Evolutionary conservation across 2,888 invertebrate genomes (phyloP).

Genomic region (Nymphalis urticae): DNA sequence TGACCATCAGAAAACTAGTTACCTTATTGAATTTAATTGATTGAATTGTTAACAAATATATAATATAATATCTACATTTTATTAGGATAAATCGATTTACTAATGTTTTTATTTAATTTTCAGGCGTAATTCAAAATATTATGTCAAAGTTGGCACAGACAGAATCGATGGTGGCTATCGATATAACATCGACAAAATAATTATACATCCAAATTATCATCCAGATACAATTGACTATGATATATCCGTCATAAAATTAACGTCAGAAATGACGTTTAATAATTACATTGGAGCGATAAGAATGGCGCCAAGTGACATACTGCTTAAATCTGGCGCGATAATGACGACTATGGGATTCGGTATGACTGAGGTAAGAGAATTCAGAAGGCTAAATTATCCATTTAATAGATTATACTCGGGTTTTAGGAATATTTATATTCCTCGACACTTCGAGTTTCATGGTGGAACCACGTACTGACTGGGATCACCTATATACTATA

Average conservation of each 20-base stretch:
- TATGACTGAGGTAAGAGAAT: slow-evolving; percentile 15
- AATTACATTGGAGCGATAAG: slow-evolving; percentile 22
- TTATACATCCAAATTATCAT: slow-evolving; percentile 27
- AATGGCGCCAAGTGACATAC: slow-evolving; percentile 19
- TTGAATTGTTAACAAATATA: too few relatives aligned
- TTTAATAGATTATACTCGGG: too few relatives aligned
- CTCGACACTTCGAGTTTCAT: too few relatives aligned
- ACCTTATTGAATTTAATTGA: too few relatives aligned
- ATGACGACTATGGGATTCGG: slow-evolving; percentile 34
- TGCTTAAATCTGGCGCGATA: slow-evolving; percentile 3
- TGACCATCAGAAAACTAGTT: too few relatives aligned
- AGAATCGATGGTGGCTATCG: slow-evolving; percentile 6
- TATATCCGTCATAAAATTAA: slow-evolving; percentile 28
- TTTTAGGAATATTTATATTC: too few relatives aligned
- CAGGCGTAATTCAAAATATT: slow-evolving; percentile 1
- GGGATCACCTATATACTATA: too few relatives aligned
- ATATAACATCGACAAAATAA: slow-evolving; percentile 19
- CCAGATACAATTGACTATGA: slow-evolving; percentile 8
- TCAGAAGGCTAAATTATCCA: too few relatives aligned
- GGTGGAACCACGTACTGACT: too few relatives aligned
- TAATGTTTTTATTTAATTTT: background rate
- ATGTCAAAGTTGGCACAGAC: slow-evolving; percentile 32
- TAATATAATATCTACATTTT: too few relatives aligned
- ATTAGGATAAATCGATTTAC: too few relatives aligned
- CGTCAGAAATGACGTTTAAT: slow-evolving; percentile 16